Conservation (phyloP, 2,113 vertebrate genomes). For the Phocoena sinus region DNA sequence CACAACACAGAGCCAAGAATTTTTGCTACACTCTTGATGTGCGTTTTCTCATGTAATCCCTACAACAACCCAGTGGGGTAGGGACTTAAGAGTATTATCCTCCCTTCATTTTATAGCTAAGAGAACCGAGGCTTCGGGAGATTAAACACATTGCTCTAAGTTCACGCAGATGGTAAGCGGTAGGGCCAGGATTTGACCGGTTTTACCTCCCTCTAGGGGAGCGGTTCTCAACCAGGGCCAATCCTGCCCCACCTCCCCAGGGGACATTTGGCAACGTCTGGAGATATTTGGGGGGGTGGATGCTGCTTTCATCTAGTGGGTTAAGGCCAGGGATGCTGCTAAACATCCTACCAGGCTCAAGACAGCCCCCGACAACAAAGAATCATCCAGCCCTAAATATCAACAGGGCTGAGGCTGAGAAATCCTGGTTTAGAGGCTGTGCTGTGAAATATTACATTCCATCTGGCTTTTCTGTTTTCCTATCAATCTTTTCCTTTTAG, state of each 20-base stretch:
- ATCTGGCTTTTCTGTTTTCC: not conserved
- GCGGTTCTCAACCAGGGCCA: not conserved
- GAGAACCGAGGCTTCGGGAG: not conserved
- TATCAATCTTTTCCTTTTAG: not conserved
- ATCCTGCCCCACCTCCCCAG: not conserved
- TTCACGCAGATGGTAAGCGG: not conserved
- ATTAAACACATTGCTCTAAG: not conserved
- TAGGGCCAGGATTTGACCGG: not conserved
- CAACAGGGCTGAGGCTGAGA: not conserved
- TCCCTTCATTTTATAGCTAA: not conserved
- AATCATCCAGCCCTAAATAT: fast-evolving
- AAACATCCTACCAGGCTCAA: fast-evolving
- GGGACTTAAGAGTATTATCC: not conserved
- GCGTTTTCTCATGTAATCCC: not conserved
- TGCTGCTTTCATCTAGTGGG: not conserved
- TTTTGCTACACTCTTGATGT: not conserved
- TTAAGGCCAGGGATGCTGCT: not conserved
- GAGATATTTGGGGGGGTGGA: not conserved
- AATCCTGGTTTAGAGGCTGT: not conserved
- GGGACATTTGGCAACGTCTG: not conserved
- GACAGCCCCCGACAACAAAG: no score
- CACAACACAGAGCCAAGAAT: not conserved
- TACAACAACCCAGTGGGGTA: not conserved
- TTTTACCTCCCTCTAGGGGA: not conserved
- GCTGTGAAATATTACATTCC: not conserved